These are phyloP conservation scores for Drosophila ogumai DNA, from an alignment of 1,140 invertebrate species.

Conservation along the genomic window DNA sequence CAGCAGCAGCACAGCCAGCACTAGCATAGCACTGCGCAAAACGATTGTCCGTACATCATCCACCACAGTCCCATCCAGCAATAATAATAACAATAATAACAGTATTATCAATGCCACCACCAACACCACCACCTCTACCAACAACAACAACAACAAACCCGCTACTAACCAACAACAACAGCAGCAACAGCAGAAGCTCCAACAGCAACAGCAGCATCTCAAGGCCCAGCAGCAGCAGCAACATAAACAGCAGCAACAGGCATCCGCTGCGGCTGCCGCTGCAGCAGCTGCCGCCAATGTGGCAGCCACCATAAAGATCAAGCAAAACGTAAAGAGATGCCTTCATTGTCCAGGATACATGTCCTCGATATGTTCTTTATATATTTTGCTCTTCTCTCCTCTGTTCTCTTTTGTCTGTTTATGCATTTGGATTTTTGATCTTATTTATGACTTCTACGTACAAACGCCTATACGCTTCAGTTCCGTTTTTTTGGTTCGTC, in stretches of 20 bases:
- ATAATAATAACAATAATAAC: slow-evolving; percentile 65
- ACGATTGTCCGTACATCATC: slow-evolving; percentile 85
- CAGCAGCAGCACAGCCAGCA: slow-evolving; percentile 74
- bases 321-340: slow-evolving; percentile 84
- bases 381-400: slow-evolving; percentile 51
- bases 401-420: slow-evolving; percentile 50
- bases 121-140: slow-evolving; percentile 62
- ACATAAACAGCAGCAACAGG: slow-evolving; percentile 69
- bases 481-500: slow-evolving; percentile 63
- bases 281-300: slow-evolving; percentile 75
- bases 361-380: slow-evolving; percentile 21
- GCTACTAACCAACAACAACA: slow-evolving; percentile 74
- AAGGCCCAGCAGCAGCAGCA: slow-evolving; percentile 68
- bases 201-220: slow-evolving; percentile 73
- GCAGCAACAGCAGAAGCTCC: slow-evolving; percentile 56
- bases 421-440: slow-evolving; percentile 63
- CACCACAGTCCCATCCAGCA: slow-evolving; percentile 83
- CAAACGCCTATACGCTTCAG: slow-evolving; percentile 60
- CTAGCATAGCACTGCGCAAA: slow-evolving; percentile 87
- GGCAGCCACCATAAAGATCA: slow-evolving; percentile 81
- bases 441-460: slow-evolving; percentile 35
- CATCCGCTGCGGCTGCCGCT: slow-evolving; percentile 68
- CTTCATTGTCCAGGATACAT: slow-evolving; percentile 34
- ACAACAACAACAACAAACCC: slow-evolving; percentile 83
- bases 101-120: slow-evolving; percentile 57